A percentile compares a stretch with the other conserved stretches of the same genome.
phyloP scores from a whole-genome alignment of 2,797 vertebrate species.

The Hyperoplus lanceolatus region DNA sequence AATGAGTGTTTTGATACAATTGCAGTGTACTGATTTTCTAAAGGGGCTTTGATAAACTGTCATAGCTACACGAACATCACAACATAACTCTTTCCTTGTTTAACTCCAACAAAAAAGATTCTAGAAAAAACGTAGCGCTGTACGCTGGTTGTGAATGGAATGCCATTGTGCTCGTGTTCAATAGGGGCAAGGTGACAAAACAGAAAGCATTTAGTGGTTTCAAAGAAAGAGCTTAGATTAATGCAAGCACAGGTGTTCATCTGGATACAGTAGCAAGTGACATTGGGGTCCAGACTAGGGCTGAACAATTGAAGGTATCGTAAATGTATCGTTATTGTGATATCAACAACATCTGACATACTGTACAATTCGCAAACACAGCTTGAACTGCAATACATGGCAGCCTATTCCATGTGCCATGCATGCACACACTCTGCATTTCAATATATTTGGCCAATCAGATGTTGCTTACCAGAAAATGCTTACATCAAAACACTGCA shows the following conservation, averaged over 20 bases:
- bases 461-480: no score
- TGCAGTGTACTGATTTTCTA: conserved; percentile 3
- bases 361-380: no score
- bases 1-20: background rate
- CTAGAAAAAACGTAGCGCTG: background rate
- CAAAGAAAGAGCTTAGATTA: background rate
- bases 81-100: background rate
- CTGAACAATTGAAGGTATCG: no score
- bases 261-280: background rate
- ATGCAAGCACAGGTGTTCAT: background rate
- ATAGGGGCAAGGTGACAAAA: conserved; percentile 4
- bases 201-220: conserved; percentile 3
- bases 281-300: background rate
- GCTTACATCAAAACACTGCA: no score
- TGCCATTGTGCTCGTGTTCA: background rate
- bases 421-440: no score
- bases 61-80: background rate
- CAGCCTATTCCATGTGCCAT: no score
- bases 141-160: background rate
- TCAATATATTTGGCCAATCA: no score
- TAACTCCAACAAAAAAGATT: background rate
- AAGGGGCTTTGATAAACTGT: conserved; percentile 1
- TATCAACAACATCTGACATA: no score
- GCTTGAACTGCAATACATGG: no score
- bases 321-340: no score